A percentile compares a stretch with the other conserved stretches of the same genome.
Conservation (phyloP, 2,888 invertebrate species). For the Coenonympha glycerion region DNA sequence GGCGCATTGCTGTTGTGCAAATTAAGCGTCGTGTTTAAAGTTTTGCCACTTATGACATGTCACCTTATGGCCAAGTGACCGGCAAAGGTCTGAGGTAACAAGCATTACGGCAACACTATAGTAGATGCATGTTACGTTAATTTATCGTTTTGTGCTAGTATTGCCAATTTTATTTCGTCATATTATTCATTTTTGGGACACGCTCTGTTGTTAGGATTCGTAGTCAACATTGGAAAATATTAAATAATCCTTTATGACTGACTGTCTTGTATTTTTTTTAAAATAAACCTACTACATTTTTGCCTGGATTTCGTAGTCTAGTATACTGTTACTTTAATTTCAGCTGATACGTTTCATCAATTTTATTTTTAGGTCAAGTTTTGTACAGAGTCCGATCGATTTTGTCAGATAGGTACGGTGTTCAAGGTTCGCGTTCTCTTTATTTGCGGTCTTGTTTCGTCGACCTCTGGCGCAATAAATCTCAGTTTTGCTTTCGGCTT, state of each 20-base stretch:
- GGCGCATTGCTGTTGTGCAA: conserved; percentile 18
- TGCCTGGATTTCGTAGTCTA: too few species aligned
- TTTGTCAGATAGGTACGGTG: conserved; percentile 74
- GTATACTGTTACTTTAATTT: conserved; percentile 12
- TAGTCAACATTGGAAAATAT: too few species aligned
- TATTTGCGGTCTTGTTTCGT: conserved; percentile 73
- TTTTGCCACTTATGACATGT: conserved; percentile 19
- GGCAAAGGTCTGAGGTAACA: conserved; percentile 18
- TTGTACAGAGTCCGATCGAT: conserved; percentile 71
- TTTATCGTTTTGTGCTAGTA: conserved; percentile 4
- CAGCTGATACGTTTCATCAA: conserved; percentile 49
- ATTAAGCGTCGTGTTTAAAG: conserved; percentile 17
- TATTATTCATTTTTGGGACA: conserved; percentile 61
- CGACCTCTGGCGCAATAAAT: conserved; percentile 72
- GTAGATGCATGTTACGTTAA: conserved; percentile 5
- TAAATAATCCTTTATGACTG: too few species aligned
- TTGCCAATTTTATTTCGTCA: conserved; percentile 34
- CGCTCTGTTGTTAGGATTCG: conserved; percentile 66
- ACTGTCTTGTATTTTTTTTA: too few species aligned
- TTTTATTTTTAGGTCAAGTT: conserved; percentile 70
- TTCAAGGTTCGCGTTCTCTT: conserved; percentile 75
- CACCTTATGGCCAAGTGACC: conserved; percentile 14
- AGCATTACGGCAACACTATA: conserved; percentile 9
- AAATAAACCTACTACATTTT: too few species aligned
- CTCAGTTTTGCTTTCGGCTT: conserved; percentile 63